Percentiles rank a stretch among this genome's conserved stretches.
Evolutionary conservation across 2,888 invertebrate genomes (phyloP).

Genomic region (Noctua janthina): DNA sequence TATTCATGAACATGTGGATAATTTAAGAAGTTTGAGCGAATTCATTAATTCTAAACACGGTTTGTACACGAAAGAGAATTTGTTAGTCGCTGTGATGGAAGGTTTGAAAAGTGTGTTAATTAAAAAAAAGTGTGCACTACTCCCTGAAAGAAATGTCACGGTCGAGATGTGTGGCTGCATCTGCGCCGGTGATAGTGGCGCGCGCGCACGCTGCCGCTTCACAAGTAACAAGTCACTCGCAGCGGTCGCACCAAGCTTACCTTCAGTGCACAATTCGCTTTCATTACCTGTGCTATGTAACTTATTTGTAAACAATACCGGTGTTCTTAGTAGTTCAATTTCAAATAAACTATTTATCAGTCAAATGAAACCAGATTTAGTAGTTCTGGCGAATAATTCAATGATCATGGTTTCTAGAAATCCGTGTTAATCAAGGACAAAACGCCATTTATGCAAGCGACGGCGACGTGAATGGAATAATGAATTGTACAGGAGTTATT

Average conservation of each 20-base stretch:
- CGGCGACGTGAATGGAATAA: constrained; percentile 84
- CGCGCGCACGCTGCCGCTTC: constrained; percentile 67
- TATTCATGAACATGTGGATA: constrained; percentile 38
- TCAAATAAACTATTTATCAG: background rate
- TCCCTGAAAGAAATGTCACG: constrained; percentile 86
- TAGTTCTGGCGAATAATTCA: constrained; percentile 38
- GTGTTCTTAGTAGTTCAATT: constrained; percentile 17
- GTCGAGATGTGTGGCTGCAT: constrained; percentile 80
- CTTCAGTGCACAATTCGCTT: constrained; percentile 59
- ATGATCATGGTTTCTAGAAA: constrained; percentile 64
- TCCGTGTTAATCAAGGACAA: constrained; percentile 75
- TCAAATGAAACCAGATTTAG: constrained; percentile 11
- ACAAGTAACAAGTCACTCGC: constrained; percentile 75
- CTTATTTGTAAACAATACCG: constrained; percentile 50
- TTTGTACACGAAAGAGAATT: constrained; percentile 38
- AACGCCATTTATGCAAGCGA: constrained; percentile 80
- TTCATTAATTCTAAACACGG: background rate
- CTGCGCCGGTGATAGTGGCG: constrained; percentile 68
- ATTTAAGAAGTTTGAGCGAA: constrained; percentile 24
- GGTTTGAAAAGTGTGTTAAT: constrained; percentile 78
- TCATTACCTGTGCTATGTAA: constrained; percentile 47
- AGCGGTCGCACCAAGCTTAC: constrained; percentile 70
- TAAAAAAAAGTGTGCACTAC: constrained; percentile 77
- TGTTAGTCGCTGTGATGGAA: constrained; percentile 30
- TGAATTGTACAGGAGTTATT: constrained; percentile 79